Base-by-base conservation (phyloP, 2,888 invertebrate species). In the Hyppa rectilinea region DNA sequence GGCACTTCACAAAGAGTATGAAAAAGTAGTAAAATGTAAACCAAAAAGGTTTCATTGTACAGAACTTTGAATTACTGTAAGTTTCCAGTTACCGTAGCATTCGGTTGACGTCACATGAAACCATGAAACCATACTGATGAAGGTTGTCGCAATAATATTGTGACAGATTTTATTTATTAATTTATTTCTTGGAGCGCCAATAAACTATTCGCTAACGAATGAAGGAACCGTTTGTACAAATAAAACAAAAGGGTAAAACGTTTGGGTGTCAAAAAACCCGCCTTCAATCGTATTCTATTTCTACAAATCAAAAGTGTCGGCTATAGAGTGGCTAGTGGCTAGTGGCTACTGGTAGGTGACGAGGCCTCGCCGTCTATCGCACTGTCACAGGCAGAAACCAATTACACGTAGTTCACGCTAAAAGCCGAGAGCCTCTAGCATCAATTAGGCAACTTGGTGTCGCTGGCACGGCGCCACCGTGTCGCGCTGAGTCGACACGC, bases 361-460 rank as follows among this genome's bases (percentile, higher is more conserved):
- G 61, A 73, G 58, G 69, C 63, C 68, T 81, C 61, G 63, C 59
- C 69, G 74, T 76, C 66, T 68, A 63, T 71, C 53, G 56, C 53
- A 64, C 40, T 69, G 75, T 74, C 84, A 81, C 79, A 66, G 65
- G 34, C 82, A 82, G 82, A 84, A 71, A 81, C 75, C 84, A 82
- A 82, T 82, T 82, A 84, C 69, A 81, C 73, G 79, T 81, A 81
- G 82, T 83, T 83, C 82, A 61, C 66, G 66, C 75, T 81, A 84
- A 82, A 81, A 81, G 81, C 78, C 47, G 52, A 70, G 65, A 63
- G 82, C 79, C 72, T 70, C 71, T 70, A 76, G 82, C 74, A 76
- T 83, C 82, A 83, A 83, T 83, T 83, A 84, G 82, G 67, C 69
- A 74, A 55, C 61, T 73, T 69, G 43, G 75, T 65, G 74, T 66